A percentile compares a stretch with the other conserved stretches of the same genome.
These are phyloP conservation scores for Ispidina picta DNA, from an alignment of 2,797 vertebrate genomes.

Conservation along the genomic window DNA sequence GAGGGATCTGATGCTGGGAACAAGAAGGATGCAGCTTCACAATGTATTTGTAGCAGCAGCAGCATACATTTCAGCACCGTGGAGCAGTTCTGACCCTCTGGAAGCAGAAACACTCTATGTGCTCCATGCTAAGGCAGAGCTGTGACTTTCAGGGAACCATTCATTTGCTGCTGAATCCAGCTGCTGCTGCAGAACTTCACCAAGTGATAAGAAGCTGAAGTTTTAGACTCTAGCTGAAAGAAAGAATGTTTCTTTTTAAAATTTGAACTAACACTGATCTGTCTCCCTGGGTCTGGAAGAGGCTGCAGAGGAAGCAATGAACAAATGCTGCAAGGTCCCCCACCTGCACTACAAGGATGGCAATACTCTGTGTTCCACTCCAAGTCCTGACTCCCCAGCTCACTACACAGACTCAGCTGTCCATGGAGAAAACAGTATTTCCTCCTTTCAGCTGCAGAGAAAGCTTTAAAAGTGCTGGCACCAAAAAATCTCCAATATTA, in stretches of 20 bases:
- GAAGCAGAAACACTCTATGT: neutral
- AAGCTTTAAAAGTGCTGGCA: neutral
- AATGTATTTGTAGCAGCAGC: neutral
- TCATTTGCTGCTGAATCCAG: neutral
- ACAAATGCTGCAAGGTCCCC: neutral
- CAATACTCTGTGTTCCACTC: neutral
- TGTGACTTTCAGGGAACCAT: neutral
- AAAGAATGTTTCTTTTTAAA: neutral
- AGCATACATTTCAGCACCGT: neutral
- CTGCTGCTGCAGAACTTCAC: neutral
- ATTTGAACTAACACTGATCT: neutral
- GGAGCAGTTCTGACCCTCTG: neutral
- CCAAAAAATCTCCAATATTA: neutral
- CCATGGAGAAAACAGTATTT: fast-evolving
- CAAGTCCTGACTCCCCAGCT: neutral
- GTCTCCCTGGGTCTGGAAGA: neutral
- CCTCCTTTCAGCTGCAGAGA: neutral
- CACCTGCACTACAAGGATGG: neutral
- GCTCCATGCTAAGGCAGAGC: neutral
- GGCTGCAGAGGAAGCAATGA: neutral
- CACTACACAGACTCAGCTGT: neutral
- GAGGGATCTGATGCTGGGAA: neutral
- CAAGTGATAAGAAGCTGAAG: neutral
- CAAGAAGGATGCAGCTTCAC: neutral
- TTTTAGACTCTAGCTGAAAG: neutral